Percentiles rank a stretch among this genome's conserved stretches.
phyloP scores from a whole-genome alignment of 2,113 vertebrate genomes.

The Columba livia region DNA sequence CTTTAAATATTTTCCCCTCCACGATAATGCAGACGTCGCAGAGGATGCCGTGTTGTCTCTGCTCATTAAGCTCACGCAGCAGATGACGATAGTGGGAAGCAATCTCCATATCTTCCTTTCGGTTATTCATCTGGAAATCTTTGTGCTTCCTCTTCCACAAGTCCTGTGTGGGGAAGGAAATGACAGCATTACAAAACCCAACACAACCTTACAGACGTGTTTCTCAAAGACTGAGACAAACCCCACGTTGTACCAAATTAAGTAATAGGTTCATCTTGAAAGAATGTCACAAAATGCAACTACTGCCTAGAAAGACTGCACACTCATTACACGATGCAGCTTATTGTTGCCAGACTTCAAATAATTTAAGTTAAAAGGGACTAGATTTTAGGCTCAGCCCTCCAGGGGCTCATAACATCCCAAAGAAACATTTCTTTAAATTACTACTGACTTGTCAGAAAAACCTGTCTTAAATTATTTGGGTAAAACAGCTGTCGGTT shows the following conservation, averaged over 20 bases:
- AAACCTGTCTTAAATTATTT: background rate
- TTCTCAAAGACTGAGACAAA: background rate
- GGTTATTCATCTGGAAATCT: conserved; percentile 92
- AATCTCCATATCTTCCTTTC: conserved; percentile 99
- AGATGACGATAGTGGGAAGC: conserved; percentile 96
- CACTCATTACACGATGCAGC: background rate
- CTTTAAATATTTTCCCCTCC: conserved; percentile 97
- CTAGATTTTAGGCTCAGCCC: background rate
- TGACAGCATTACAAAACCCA: background rate
- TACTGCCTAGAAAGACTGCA: background rate
- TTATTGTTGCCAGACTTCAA: background rate
- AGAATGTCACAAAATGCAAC: background rate
- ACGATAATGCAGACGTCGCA: conserved; percentile 96
- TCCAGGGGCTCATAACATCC: background rate
- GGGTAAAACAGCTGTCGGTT: background rate
- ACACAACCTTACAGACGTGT: background rate
- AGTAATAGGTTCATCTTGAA: background rate
- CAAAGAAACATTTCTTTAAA: background rate
- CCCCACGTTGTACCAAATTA: background rate
- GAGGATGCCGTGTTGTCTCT: conserved; percentile 95
- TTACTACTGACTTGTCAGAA: background rate
- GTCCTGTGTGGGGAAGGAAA: conserved; percentile 69
- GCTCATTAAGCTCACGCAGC: conserved; percentile 95
- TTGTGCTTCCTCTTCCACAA: conserved; percentile 79
- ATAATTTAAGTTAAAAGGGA: background rate